Conservation (phyloP, 2,888 invertebrate species). For the Catotricha subobsoleta region DNA sequence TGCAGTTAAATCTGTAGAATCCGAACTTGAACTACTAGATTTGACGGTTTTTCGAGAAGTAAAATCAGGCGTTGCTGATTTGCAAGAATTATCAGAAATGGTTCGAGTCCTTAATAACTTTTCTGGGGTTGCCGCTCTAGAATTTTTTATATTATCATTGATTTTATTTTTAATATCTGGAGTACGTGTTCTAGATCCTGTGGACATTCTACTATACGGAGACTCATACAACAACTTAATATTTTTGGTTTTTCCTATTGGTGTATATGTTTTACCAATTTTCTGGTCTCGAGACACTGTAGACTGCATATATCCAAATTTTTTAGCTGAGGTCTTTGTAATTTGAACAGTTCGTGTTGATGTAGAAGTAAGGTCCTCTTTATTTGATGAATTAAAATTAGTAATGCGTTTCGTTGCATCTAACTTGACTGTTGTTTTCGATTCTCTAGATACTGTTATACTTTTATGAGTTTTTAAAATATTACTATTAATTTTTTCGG, state of each 20-base stretch:
- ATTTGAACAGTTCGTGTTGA: slow-evolving; percentile 7
- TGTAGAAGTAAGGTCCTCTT: no score
- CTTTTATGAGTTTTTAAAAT: not conserved
- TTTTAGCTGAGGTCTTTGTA: slow-evolving; percentile 10
- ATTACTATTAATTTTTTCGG: not conserved
- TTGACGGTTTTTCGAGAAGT: no score
- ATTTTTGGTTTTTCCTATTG: not conserved
- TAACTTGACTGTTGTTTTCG: not conserved
- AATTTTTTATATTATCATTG: slow-evolving; percentile 22
- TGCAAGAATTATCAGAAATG: not conserved
- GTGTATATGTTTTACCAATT: slow-evolving; percentile 21
- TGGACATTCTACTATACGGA: not conserved
- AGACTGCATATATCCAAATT: slow-evolving; percentile 40
- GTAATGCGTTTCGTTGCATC: not conserved
- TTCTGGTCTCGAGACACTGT: slow-evolving; percentile 38
- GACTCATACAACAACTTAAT: not conserved
- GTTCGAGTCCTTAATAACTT: not conserved
- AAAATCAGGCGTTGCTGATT: not conserved
- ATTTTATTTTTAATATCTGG: slow-evolving; percentile 19
- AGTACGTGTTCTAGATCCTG: not conserved
- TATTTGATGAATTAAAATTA: not conserved
- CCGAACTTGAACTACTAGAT: slow-evolving; percentile 1
- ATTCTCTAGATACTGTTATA: not conserved
- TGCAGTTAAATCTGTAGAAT: slow-evolving; percentile 13
- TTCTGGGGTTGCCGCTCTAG: slow-evolving; percentile 5